A percentile compares a stretch with the other conserved stretches of the same genome.
These are phyloP conservation scores for Helicoverpa armigera DNA, from an alignment of 1,140 invertebrate genomes.

Conservation along the genomic window DNA sequence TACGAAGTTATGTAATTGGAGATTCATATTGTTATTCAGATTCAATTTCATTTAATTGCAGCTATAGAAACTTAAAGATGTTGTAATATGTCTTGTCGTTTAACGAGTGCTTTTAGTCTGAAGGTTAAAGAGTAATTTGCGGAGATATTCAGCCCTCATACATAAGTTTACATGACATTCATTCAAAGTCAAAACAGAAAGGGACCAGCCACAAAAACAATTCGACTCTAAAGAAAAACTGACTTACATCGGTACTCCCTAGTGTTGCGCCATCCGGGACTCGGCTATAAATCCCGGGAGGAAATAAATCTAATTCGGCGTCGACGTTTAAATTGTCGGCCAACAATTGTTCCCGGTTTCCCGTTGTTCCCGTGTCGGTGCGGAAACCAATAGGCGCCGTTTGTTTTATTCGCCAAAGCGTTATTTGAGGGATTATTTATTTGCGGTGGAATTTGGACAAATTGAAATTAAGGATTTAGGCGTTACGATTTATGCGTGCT, in stretches of 20 bases:
- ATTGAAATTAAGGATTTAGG: slow-evolving; percentile 25
- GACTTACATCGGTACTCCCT: slow-evolving; percentile 20
- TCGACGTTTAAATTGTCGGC: slow-evolving; percentile 74
- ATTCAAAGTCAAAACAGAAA: neutral
- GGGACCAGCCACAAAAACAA: neutral
- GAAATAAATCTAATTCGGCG: slow-evolving; percentile 79
- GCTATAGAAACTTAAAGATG: too few relatives aligned
- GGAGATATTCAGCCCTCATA: too few relatives aligned
- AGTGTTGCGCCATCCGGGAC: slow-evolving; percentile 32
- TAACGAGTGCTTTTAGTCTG: too few relatives aligned
- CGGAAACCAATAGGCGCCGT: slow-evolving; percentile 56
- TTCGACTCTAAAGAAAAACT: slow-evolving; percentile 9
- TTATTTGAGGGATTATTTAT: slow-evolving; percentile 46
- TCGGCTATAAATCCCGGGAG: slow-evolving; percentile 62
- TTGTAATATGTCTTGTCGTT: too few relatives aligned
- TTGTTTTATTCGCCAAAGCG: slow-evolving; percentile 31
- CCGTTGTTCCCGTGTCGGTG: slow-evolving; percentile 60
- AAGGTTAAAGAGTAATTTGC: too few relatives aligned
- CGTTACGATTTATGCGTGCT: neutral
- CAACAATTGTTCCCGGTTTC: slow-evolving; percentile 65
- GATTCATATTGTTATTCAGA: too few relatives aligned
- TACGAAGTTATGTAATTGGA: too few relatives aligned
- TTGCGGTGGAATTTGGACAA: slow-evolving; percentile 37
- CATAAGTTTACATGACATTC: neutral
- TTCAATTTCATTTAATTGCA: too few relatives aligned